Percentiles rank a stretch among this genome's conserved stretches.
phyloP scores from a whole-genome alignment of 2,797 vertebrate species.

The Phrynocephalus vlangalii region DNA sequence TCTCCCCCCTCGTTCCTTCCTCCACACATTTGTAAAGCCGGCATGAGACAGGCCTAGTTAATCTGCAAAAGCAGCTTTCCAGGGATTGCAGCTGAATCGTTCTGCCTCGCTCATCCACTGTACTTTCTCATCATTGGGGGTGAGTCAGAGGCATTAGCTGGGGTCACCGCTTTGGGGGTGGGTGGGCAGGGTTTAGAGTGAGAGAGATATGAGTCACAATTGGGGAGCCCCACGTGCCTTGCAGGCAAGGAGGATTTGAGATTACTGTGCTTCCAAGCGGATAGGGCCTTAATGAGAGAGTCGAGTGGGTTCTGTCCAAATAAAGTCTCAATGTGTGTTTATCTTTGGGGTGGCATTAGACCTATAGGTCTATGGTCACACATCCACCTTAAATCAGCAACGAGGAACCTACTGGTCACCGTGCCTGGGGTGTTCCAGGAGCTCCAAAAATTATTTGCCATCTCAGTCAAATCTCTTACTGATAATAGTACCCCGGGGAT shows the following conservation, averaged over 20 bases:
- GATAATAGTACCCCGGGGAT: too few relatives aligned
- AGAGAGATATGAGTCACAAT: background rate
- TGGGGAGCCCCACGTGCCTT: background rate
- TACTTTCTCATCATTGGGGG: background rate
- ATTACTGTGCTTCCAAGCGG: background rate
- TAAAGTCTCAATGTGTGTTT: background rate
- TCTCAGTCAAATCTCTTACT: too few relatives aligned
- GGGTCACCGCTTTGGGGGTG: background rate
- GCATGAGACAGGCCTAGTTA: constrained; percentile 9
- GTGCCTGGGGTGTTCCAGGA: too few relatives aligned
- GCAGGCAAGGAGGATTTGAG: background rate
- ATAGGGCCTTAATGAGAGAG: background rate
- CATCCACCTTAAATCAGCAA: too few relatives aligned
- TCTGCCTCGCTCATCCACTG: background rate
- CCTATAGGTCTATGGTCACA: too few relatives aligned
- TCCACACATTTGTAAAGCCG: background rate
- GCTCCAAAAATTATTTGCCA: too few relatives aligned
- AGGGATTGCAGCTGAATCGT: constrained; percentile 16
- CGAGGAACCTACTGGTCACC: too few relatives aligned
- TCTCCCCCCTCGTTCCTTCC: background rate
- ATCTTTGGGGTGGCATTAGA: background rate
- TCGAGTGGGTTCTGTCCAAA: background rate
- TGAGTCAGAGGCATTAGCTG: constrained; percentile 18
- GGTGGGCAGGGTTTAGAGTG: too few relatives aligned
- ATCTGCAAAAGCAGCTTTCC: constrained; percentile 31